Evolutionary conservation across 2,888 invertebrate genomes (phyloP), one percentile per base, ranked within the genome.

Genomic region (Lobophora halterata): DNA sequence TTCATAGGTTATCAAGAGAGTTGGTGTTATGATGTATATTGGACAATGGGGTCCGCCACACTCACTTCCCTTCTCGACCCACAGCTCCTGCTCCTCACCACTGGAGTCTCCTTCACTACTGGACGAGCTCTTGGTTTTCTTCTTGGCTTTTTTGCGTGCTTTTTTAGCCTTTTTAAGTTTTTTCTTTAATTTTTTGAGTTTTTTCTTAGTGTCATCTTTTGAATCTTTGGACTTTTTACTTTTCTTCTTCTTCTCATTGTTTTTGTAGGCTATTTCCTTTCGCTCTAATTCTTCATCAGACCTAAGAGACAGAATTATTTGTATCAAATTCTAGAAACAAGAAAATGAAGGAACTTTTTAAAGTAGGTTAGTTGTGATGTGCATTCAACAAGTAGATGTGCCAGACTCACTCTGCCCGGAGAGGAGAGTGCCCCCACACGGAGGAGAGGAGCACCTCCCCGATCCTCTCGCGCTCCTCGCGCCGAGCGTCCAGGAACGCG

Each of bases 361-460:
- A n/a, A n/a, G n/a, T n/a, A n/a, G n/a, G n/a, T n/a, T n/a, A n/a
- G n/a, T n/a, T n/a, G n/a, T n/a, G n/a, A n/a, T n/a, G n/a, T n/a
- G n/a, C n/a, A n/a, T n/a, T n/a, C n/a, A n/a, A n/a, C 9, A 3
- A 21, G 6, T 55, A 71, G 19, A 55, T 3, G 3, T 1, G 9
- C 18, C 3, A 7, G 24, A 87, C 91, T 85, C 79, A 93, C 91
- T 92, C 91, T 49, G 91, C 89, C 51, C 89, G 89, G 0, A 87
- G 61, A 0, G 95, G 95, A 1, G 94, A 94, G 68, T 91, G 91
- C 13, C 91, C 92, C 95, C 95, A 95, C 29, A 94, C 86, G 41
- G 90, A 87, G 1, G 90, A 80, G 9, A 91, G 90, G 4, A 94
- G 93, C 43, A 91, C 79, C 54, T 90, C 86, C 1, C 95, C 94